phyloP scores from a whole-genome alignment of 2,888 invertebrate species.

The Drosophila paramelanica region DNA sequence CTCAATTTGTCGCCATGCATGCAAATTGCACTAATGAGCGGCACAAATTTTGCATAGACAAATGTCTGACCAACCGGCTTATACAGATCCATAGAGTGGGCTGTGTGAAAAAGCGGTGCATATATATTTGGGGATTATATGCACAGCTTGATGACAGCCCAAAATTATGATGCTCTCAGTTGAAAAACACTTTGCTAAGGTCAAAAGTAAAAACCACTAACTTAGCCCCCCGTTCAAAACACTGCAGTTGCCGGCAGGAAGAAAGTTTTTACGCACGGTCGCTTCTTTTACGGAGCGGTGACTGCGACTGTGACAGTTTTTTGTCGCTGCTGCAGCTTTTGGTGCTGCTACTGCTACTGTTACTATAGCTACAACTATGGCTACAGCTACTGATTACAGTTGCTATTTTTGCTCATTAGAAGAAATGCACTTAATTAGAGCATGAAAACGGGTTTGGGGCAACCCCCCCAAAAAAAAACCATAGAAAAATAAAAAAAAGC shows the following conservation, averaged over 20 bases:
- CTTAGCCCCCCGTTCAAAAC: background rate
- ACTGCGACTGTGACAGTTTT: slow-evolving; percentile 20
- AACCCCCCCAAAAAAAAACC: slow-evolving; percentile 3
- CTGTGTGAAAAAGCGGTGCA: too few relatives aligned
- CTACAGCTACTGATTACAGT: slow-evolving; percentile 36
- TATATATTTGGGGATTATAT: background rate
- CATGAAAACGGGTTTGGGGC: slow-evolving; percentile 56
- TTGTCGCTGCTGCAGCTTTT: slow-evolving; percentile 26
- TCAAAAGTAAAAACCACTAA: slow-evolving; percentile 30
- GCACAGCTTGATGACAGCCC: slow-evolving; percentile 14
- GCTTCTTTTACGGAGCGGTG: slow-evolving; percentile 52
- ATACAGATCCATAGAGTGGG: background rate
- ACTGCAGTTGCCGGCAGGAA: slow-evolving; percentile 9
- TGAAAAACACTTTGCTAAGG: slow-evolving; percentile 47
- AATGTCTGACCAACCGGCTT: slow-evolving; percentile 51
- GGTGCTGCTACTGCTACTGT: slow-evolving; percentile 24
- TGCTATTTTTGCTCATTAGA: slow-evolving; percentile 78
- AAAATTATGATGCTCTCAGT: slow-evolving; percentile 32
- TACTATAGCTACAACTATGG: slow-evolving; percentile 20
- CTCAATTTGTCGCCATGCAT: slow-evolving; percentile 76
- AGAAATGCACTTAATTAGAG: slow-evolving; percentile 80
- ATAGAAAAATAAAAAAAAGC: slow-evolving; percentile 6
- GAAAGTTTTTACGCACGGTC: slow-evolving; percentile 71
- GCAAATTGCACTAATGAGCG: slow-evolving; percentile 80
- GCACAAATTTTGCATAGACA: slow-evolving; percentile 75